Percentiles rank a stretch among this genome's conserved stretches.
These are phyloP conservation scores for Eulimnadia texana DNA, from an alignment of 1,140 invertebrate genomes.

Conservation along the genomic window DNA sequence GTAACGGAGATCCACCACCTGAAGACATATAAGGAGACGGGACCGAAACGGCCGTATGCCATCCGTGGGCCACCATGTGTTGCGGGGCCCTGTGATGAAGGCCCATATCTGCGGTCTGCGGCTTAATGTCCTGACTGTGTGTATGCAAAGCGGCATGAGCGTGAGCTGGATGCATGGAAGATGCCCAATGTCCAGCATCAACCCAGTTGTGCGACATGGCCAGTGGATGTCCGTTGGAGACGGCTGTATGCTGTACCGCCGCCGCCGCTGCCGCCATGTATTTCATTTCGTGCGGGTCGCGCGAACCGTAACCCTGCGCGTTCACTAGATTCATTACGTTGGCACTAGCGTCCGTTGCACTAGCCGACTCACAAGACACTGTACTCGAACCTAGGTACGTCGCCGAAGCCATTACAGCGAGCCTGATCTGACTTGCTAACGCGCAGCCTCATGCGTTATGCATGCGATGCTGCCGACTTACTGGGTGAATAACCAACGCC, in stretches of 20 bases:
- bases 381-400: conserved; percentile 16
- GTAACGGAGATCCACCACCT: conserved; percentile 48
- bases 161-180: conserved; percentile 27
- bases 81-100: conserved; percentile 40
- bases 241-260: neutral
- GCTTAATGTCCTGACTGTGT: conserved; percentile 27
- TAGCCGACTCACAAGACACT: conserved; percentile 15
- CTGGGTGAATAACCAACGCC: neutral
- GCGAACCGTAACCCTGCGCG: conserved; percentile 14
- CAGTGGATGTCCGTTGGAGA: conserved; percentile 7
- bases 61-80: conserved; percentile 29
- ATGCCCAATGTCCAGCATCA: conserved; percentile 54
- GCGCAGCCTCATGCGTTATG: conserved; percentile 17
- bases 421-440: conserved; percentile 17
- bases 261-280: conserved; percentile 15
- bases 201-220: conserved; percentile 52
- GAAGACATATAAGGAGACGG: conserved; percentile 55
- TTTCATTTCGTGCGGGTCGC: conserved; percentile 16
- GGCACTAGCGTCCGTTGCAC: conserved; percentile 14
- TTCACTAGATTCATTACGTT: conserved; percentile 15
- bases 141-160: conserved; percentile 18
- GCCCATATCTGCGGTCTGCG: conserved; percentile 30
- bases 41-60: conserved; percentile 71
- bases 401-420: conserved; percentile 16
- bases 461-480: conserved; percentile 4